These are phyloP conservation scores for Ariolimax columbianus DNA, from an alignment of 2,888 invertebrate species.

Conservation along the genomic window DNA sequence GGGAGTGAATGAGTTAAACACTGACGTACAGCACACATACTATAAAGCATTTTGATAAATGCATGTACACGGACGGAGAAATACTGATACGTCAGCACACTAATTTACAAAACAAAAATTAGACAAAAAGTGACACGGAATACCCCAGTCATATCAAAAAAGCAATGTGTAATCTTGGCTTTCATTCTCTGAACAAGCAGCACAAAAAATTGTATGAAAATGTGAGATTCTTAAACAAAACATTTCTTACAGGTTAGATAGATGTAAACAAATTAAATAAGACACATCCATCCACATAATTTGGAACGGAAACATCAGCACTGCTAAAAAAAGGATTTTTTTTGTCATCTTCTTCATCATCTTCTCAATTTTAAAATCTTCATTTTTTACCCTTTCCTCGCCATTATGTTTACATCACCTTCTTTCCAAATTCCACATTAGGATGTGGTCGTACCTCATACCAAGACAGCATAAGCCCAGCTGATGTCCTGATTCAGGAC, in stretches of 20 bases:
- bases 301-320: background rate
- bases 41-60: background rate
- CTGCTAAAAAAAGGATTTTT: too few relatives aligned
- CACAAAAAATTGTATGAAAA: background rate
- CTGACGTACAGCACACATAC: background rate
- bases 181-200: background rate
- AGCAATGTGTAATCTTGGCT: background rate
- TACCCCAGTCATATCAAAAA: background rate
- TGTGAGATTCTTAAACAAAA: background rate
- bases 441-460: too few relatives aligned
- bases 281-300: background rate
- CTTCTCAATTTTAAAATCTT: too few relatives aligned
- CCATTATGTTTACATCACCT: too few relatives aligned
- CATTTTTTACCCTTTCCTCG: too few relatives aligned
- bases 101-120: background rate
- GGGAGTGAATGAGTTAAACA: too few relatives aligned
- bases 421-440: too few relatives aligned
- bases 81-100: background rate
- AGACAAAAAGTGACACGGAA: background rate
- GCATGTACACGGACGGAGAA: background rate
- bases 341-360: too few relatives aligned
- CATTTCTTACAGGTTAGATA: background rate
- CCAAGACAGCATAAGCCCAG: too few relatives aligned
- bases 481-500: too few relatives aligned
- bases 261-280: background rate